Evolutionary conservation across 2,113 vertebrate species (phyloP).

Genomic region (Colius striatus): DNA sequence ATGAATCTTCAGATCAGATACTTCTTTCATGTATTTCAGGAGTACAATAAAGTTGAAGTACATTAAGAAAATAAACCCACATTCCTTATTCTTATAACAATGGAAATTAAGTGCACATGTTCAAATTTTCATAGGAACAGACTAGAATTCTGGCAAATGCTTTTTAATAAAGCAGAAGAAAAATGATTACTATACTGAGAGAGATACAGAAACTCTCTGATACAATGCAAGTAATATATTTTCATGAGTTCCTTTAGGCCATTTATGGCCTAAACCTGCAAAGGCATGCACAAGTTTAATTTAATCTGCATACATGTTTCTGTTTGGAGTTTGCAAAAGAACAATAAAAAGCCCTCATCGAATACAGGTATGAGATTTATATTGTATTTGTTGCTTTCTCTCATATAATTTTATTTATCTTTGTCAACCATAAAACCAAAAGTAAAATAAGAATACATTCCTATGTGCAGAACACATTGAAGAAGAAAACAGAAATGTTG

Average conservation of each 20-base stretch:
- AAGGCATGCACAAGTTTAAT: not conserved
- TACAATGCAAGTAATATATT: not conserved
- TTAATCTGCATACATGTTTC: not conserved
- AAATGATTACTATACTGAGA: not conserved
- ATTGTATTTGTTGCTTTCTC: not conserved
- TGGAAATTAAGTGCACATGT: not conserved
- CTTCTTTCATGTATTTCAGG: not conserved
- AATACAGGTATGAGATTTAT: not conserved
- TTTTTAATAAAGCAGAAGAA: not conserved
- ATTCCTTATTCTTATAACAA: not conserved
- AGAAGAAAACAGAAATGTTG: not conserved
- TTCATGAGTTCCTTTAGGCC: constrained; percentile 7
- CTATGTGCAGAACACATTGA: not conserved
- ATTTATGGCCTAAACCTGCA: constrained; percentile 22
- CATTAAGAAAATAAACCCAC: not conserved
- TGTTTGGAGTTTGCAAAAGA: not conserved
- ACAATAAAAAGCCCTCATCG: not conserved
- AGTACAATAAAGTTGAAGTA: not conserved
- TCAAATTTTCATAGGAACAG: constrained; percentile 5
- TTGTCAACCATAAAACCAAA: not conserved
- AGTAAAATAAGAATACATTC: not conserved
- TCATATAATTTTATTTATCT: not conserved
- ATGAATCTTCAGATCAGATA: not conserved
- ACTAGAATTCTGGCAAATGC: not conserved
- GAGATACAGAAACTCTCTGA: not conserved